A percentile compares a stretch with the other conserved stretches of the same genome.
phyloP scores from a whole-genome alignment of 2,113 vertebrate species.

The cat (Felis catus) region F.catus_Fca126_mat1.0 CM031415.1:174969501-174970000 shows the following conservation, averaged over 20 bases:
- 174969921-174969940: background rate
- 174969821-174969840: constrained; percentile 19
- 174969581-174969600: constrained; percentile 45
- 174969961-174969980: background rate
- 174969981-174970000: background rate
- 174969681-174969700: constrained; percentile 48
- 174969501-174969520: background rate
- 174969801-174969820: background rate
- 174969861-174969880: background rate
- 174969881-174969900: background rate
- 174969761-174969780: background rate
- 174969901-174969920: background rate
- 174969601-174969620: constrained; percentile 3
- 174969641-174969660: background rate
- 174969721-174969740: constrained; percentile 19
- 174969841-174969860: background rate
- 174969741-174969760: background rate
- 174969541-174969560: constrained; percentile 39
- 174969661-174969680: background rate
- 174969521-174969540: background rate
- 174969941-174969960: background rate
- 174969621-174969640: background rate
- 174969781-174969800: background rate
- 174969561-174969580: constrained; percentile 28
- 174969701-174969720: constrained; percentile 53